A percentile compares a stretch with the other conserved stretches of the same genome.
Conservation (phyloP, 2,113 vertebrate species). For the Zosterops japonicus region DNA sequence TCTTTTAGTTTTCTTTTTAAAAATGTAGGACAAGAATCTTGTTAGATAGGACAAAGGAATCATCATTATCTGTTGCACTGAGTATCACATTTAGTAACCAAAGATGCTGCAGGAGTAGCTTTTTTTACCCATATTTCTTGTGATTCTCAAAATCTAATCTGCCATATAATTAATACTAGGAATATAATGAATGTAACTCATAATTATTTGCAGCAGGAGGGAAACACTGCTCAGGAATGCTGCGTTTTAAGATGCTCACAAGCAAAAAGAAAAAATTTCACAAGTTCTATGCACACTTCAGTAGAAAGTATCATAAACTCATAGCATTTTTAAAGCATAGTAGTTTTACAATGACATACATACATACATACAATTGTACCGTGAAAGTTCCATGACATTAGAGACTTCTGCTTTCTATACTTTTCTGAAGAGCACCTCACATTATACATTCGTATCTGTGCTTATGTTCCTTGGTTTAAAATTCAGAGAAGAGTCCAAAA, state of each 20-base stretch:
- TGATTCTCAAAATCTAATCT: neutral
- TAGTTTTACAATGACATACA: neutral
- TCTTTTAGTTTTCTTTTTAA: neutral
- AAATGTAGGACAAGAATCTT: neutral
- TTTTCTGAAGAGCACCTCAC: neutral
- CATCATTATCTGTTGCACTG: neutral
- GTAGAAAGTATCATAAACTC: neutral
- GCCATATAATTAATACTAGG: accelerated
- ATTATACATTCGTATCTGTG: neutral
- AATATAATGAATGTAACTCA: neutral
- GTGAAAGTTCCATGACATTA: neutral
- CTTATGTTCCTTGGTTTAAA: neutral
- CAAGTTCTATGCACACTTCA: neutral
- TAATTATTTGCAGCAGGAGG: neutral
- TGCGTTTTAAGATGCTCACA: neutral
- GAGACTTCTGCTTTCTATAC: neutral
- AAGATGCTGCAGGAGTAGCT: neutral
- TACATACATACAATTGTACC: neutral
- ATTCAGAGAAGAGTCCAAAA: neutral
- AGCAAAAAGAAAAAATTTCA: neutral
- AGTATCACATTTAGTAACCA: neutral
- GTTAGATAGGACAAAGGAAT: neutral
- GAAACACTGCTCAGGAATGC: neutral
- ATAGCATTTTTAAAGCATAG: neutral
- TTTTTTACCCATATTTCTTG: neutral